Evolutionary conservation across 1,140 invertebrate species (phyloP), one percentile per base, ranked within the genome.

Genomic region (Ylistrum balloti): DNA sequence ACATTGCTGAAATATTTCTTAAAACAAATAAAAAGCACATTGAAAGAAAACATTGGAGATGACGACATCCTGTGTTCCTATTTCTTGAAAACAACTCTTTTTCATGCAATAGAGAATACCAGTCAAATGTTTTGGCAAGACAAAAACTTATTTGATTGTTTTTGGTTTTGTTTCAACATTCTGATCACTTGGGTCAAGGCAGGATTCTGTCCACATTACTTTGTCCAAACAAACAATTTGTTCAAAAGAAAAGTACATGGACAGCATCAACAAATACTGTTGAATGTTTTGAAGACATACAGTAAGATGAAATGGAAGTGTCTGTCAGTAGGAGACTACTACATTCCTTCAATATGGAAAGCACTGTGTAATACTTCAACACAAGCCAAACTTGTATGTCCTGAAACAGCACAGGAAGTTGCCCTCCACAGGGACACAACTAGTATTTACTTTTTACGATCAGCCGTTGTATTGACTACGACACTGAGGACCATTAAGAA

Each of bases 141-240:
- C 85, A 17, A 74, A 97, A 97, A 99, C 99, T 33, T 90, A 32
- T 45, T 90, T 35, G 22, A 33, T 32, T 45, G 41, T 48, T 90
- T 90, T 33, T 87, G 86, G 86, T 45, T 45, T 56, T 90, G 89
- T 33, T 90, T 86, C 33, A 86, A 48, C 41, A 32, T 41, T 20
- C 41, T 90, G 9, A 85, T 86, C 15, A 15, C 33, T 11, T 90
- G 89, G 89, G 33, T 90, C 15, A 32, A 33, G 38, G 56, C 28
- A 0, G 85, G 86, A 28, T 86, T 86, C 34, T 86, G 85, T 34
- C 89, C 89, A 0, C 86, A 90, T 41, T 90, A 45, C 86, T 90
- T 90, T 35, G 45, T 90, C 1, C 89, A 85, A 86, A 35, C 85
- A 10, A 90, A 89, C 89, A 89, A 87, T 85, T 56, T 88, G 89